Evolutionary conservation across 2,888 invertebrate genomes (phyloP).

Genomic region (Drosophila neonasuta): DNA sequence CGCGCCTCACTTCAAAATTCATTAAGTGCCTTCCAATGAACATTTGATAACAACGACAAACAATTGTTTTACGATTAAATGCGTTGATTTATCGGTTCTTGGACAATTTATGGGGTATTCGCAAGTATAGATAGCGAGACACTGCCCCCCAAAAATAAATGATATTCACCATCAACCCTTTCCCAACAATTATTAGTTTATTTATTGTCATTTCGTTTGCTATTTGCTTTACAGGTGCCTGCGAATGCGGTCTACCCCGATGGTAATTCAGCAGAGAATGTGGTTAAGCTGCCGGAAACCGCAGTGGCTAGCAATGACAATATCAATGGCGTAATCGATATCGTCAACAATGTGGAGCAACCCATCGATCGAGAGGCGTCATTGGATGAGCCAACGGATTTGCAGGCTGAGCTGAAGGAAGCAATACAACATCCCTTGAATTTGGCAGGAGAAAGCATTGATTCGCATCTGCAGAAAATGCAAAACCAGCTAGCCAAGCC

Average conservation of each 20-base stretch:
- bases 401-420: slow-evolving; percentile 60
- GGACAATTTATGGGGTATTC: not conserved
- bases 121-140: slow-evolving; percentile 2
- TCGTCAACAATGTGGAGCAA: slow-evolving; percentile 63
- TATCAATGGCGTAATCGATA: slow-evolving; percentile 48
- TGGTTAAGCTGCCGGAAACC: slow-evolving; percentile 65
- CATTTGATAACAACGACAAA: slow-evolving; percentile 34
- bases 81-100: slow-evolving; percentile 36
- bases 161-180: not conserved
- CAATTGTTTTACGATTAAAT: slow-evolving; percentile 12
- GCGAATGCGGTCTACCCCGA: slow-evolving; percentile 41
- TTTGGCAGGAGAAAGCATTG: slow-evolving; percentile 66
- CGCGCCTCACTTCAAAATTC: slow-evolving; percentile 16
- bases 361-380: slow-evolving; percentile 43
- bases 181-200: not conserved
- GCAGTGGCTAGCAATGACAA: slow-evolving; percentile 36
- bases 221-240: slow-evolving; percentile 41
- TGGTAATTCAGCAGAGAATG: slow-evolving; percentile 60
- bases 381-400: slow-evolving; percentile 31
- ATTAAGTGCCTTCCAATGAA: not conserved
- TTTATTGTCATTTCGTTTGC: not conserved
- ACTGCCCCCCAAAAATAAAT: not conserved
- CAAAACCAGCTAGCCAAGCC: slow-evolving; percentile 66
- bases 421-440: slow-evolving; percentile 62
- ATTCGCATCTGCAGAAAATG: slow-evolving; percentile 72